Conservation (phyloP, 2,797 vertebrate species). For the Leptoclinus maculatus region DNA sequence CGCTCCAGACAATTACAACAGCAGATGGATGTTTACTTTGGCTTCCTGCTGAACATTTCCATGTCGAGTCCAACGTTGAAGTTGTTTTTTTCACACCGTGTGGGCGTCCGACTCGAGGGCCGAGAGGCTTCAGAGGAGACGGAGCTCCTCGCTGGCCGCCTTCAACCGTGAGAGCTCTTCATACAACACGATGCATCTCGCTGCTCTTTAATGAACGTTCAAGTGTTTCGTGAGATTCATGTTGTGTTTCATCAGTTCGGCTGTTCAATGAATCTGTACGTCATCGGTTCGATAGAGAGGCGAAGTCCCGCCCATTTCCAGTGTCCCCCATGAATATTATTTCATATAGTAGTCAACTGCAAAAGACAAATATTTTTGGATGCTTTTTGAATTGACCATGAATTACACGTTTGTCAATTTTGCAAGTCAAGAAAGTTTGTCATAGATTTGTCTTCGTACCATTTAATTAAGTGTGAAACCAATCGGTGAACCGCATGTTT, state of each 20-base stretch:
- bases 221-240: conserved; percentile 25
- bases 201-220: conserved; percentile 40
- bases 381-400: no score
- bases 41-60: conserved; percentile 16
- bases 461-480: no score
- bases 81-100: conserved; percentile 39
- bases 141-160: conserved; percentile 57
- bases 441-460: no score
- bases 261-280: conserved; percentile 15
- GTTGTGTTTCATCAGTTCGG: conserved; percentile 33
- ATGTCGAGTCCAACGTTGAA: conserved; percentile 18
- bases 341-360: no score
- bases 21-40: conserved; percentile 9
- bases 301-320: no score
- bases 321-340: no score
- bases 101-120: conserved; percentile 58
- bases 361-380: no score
- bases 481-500: no score
- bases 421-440: no score
- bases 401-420: no score
- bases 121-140: conserved; percentile 62
- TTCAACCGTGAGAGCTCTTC: conserved; percentile 58
- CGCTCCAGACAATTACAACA: background rate
- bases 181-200: conserved; percentile 41
- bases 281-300: background rate